These are phyloP conservation scores for Cerceris ruficornis DNA, from an alignment of 2,888 invertebrate genomes.

Conservation along the genomic window DNA sequence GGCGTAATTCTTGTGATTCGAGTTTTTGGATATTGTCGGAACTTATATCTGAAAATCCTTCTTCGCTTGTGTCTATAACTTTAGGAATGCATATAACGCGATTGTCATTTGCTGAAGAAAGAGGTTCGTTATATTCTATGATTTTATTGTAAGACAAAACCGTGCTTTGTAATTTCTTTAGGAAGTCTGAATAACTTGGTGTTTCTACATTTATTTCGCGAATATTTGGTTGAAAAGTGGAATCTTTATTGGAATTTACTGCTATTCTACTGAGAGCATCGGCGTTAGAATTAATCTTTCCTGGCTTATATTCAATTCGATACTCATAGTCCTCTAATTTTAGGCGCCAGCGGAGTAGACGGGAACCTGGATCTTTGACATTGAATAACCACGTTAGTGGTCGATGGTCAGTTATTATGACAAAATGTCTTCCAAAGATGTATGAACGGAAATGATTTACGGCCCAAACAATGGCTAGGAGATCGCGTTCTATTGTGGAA, in stretches of 20 bases:
- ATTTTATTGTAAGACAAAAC: no score
- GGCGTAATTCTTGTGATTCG: no score
- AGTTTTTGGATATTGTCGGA: no score
- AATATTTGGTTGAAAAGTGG: constrained; percentile 21
- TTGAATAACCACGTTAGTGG: constrained; percentile 68
- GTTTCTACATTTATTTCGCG: neutral
- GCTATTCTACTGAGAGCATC: neutral
- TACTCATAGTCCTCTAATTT: constrained; percentile 73
- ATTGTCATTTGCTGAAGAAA: no score
- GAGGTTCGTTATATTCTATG: no score
- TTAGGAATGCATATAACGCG: no score
- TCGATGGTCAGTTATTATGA: constrained; percentile 65
- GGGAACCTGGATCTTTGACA: constrained; percentile 68
- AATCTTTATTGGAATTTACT: constrained; percentile 71
- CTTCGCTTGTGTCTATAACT: no score
- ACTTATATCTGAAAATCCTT: no score
- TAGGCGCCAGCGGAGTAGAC: constrained; percentile 71
- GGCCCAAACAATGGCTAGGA: constrained; percentile 75
- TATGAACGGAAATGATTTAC: constrained; percentile 76
- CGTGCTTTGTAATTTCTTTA: no score
- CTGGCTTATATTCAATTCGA: constrained; percentile 71
- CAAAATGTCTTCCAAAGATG: constrained; percentile 75
- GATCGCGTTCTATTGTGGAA: constrained; percentile 75
- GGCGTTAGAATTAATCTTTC: constrained; percentile 34
- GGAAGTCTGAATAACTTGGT: neutral